Evolutionary conservation across 2,113 vertebrate genomes (phyloP).

Genomic region (Oophaga pumilio): DNA sequence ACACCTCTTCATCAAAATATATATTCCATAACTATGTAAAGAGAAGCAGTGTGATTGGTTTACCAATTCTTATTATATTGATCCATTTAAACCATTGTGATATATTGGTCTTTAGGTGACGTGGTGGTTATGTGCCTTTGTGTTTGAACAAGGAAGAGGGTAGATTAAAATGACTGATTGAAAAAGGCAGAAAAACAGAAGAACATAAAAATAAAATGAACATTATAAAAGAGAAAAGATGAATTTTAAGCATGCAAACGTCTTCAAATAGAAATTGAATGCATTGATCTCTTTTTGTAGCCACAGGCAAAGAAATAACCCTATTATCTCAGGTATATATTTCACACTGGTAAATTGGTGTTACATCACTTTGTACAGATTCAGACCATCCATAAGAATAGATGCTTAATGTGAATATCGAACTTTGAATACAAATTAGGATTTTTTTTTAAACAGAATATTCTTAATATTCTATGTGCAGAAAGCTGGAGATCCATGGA

Average conservation of each 20-base stretch:
- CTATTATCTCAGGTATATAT: background rate
- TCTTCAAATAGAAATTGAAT: background rate
- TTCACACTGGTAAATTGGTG: background rate
- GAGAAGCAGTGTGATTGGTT: slow-evolving; percentile 29
- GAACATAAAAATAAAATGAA: no score
- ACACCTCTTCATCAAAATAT: background rate
- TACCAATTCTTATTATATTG: slow-evolving; percentile 38
- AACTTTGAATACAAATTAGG: no score
- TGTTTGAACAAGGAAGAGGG: background rate
- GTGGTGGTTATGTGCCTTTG: background rate
- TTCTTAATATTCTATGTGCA: no score
- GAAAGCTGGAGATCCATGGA: no score
- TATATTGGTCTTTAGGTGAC: slow-evolving; percentile 17
- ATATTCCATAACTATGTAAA: background rate
- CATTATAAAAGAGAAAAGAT: background rate
- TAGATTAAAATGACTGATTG: background rate
- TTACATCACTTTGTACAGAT: background rate
- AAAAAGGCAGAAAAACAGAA: background rate
- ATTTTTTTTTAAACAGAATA: no score
- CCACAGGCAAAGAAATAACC: background rate
- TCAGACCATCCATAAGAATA: background rate
- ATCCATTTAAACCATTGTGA: slow-evolving; percentile 6
- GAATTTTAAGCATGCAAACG: background rate
- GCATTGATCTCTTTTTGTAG: background rate
- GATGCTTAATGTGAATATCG: no score